These are phyloP conservation scores for Fistularia tabacaria DNA, from an alignment of 2,797 vertebrate species.

Conservation along the genomic window DNA sequence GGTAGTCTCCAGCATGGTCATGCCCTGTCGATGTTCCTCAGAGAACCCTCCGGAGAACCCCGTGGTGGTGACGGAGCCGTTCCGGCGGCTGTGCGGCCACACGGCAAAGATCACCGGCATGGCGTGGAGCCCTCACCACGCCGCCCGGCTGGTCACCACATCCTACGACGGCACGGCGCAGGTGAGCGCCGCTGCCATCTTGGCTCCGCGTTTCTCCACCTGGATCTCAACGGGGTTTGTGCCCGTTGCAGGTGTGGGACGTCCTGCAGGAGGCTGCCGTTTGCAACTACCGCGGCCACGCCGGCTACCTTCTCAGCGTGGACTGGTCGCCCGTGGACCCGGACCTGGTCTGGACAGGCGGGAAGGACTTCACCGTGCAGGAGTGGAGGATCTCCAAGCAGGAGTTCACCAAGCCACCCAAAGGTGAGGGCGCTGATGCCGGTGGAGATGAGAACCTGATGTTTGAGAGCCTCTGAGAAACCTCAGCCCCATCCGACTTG, in stretches of 20 bases:
- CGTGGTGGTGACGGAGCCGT: slow-evolving; percentile 82
- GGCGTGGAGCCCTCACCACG: slow-evolving; percentile 92
- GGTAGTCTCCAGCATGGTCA: not conserved
- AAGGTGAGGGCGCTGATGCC: slow-evolving; percentile 69
- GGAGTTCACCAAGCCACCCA: slow-evolving; percentile 84
- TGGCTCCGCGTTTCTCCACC: not conserved
- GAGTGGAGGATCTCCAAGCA: slow-evolving; percentile 88
- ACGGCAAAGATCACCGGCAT: slow-evolving; percentile 90
- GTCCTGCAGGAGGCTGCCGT: slow-evolving; percentile 83
- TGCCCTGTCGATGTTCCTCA: slow-evolving; percentile 48
- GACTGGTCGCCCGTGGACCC: slow-evolving; percentile 91
- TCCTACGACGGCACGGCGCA: slow-evolving; percentile 94
- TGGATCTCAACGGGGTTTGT: not conserved
- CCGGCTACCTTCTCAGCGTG: slow-evolving; percentile 85
- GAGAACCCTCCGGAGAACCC: slow-evolving; percentile 78
- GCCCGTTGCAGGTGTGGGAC: slow-evolving; percentile 86
- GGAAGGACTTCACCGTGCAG: slow-evolving; percentile 92
- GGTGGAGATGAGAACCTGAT: not conserved
- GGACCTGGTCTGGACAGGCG: slow-evolving; percentile 89
- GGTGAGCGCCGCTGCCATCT: slow-evolving; percentile 62
- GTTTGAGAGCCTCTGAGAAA: not conserved
- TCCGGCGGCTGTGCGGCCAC: slow-evolving; percentile 85
- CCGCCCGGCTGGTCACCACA: slow-evolving; percentile 83
- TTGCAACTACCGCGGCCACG: slow-evolving; percentile 90
- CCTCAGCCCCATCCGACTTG: not conserved